Evolutionary conservation across 2,797 vertebrate species (phyloP), one percentile per base, ranked within the genome.

Genomic region (Aeoliscus strigatus): DNA sequence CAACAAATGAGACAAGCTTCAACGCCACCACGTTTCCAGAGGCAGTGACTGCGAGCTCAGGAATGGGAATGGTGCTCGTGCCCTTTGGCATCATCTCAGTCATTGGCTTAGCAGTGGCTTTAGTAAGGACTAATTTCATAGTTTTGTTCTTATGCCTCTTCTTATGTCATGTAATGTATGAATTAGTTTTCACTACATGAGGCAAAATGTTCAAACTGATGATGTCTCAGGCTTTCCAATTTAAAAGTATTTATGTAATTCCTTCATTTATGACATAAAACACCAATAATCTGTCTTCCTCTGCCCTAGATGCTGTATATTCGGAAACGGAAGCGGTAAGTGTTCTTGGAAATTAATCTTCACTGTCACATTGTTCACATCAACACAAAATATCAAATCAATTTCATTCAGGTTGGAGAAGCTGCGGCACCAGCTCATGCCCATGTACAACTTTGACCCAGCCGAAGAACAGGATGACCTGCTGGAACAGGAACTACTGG

Each of bases 381-480:
- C 8, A 30, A 6, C 29, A 30, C 6, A 8, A 30, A 30, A 30
- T 27, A 11, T 27, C 27, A 28, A 12, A 28, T 8, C 29, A 30
- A 14, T 10, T 4, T 50, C 0, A 15, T 12, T 10, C 77, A 99
- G 96, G 80, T 55, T 99, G 84, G 96, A 99, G 84, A 99, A 98
- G 70, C 81, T 98, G 4, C 89, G 93, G 61, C 94, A 98, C 78
- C 96, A 98, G 84, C 91, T 98, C 48, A 98, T 99, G 96, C 96
- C 96, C 48, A 97, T 98, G 95, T 98, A 98, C 76, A 99, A 90
- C 89, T 98, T 98, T 32, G 96, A 99, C 75, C 95, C 96, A 10
- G 92, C 92, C 0, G 96, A 99, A 75, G 95, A 98, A 27, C 96
- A 97, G 73, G 94, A 98, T 3, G 96, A 99, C 69, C 84, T 99